Evolutionary conservation across 2,113 vertebrate genomes (phyloP).

Genomic region (Chloropsis hardwickii): DNA sequence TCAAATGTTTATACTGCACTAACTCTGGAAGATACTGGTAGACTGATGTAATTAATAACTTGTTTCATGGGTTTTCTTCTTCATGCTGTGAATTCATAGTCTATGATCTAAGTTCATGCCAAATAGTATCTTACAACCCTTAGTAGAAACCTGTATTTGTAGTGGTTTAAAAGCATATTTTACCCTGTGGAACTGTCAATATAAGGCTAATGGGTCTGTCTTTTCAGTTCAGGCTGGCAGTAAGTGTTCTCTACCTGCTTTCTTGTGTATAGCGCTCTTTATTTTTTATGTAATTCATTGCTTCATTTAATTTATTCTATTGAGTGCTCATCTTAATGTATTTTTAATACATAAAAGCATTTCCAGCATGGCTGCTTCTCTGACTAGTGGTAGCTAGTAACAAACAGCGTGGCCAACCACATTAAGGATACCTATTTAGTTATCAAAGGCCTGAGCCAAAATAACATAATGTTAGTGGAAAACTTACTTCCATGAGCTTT

Average conservation of each 20-base stretch:
- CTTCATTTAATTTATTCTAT: constrained; percentile 43
- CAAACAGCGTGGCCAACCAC: neutral
- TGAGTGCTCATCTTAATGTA: constrained; percentile 32
- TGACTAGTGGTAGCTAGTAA: neutral
- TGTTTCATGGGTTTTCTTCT: neutral
- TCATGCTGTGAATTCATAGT: neutral
- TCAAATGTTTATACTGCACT: neutral
- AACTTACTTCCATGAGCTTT: neutral
- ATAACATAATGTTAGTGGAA: neutral
- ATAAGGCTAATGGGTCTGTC: neutral
- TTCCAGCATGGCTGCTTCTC: neutral
- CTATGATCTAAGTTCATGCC: neutral
- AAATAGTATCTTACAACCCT: neutral
- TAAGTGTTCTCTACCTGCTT: neutral
- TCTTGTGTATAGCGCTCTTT: neutral
- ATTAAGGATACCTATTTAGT: neutral
- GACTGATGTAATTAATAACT: constrained; percentile 43
- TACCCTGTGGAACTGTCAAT: neutral
- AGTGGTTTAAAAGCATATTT: neutral
- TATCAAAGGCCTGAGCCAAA: neutral
- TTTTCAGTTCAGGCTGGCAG: neutral
- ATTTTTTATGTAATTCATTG: constrained; percentile 28
- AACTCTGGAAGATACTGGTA: constrained; percentile 23
- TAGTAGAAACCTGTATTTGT: neutral
- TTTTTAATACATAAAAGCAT: constrained; percentile 38